Percentiles rank a stretch among this genome's conserved stretches.
These are phyloP conservation scores for Cantharis nigra DNA, from an alignment of 2,888 invertebrate species.

Conservation along the genomic window DNA sequence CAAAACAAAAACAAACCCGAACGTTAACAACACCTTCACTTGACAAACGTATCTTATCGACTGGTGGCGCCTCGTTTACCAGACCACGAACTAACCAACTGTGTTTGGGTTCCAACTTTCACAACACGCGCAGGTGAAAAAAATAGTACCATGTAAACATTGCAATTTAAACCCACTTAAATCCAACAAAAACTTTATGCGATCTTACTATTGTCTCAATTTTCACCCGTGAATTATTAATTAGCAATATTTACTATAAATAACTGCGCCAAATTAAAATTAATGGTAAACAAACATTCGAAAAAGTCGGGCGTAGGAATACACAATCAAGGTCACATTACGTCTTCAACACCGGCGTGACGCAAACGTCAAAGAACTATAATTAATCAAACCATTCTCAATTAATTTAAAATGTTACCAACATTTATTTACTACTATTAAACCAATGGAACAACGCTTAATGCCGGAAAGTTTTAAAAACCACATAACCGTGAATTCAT, in stretches of 20 bases:
- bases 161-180: neutral
- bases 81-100: constrained; percentile 45
- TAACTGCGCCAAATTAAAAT: neutral
- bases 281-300: constrained; percentile 19
- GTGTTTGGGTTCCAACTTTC: constrained; percentile 51
- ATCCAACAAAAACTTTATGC: neutral
- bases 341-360: constrained; percentile 40
- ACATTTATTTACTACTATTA: constrained; percentile 43
- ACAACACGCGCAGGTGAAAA: constrained; percentile 48
- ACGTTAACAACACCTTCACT: constrained; percentile 14
- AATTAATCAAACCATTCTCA: neutral
- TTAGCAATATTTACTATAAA: neutral
- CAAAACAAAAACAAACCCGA: constrained; percentile 26
- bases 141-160: constrained; percentile 51
- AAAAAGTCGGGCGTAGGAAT: constrained; percentile 40
- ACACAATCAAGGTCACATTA: constrained; percentile 49
- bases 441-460: neutral
- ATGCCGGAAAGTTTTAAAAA: neutral
- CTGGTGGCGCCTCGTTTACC: constrained; percentile 26
- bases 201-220: neutral
- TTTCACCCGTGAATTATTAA: neutral
- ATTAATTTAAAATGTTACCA: neutral
- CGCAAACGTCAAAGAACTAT: constrained; percentile 29
- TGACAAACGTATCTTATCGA: constrained; percentile 19
- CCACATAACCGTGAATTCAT: neutral